Evolutionary conservation across 2,113 vertebrate genomes (phyloP), one percentile per base, ranked within the genome.

Genomic region (Chunga burmeisteri): DNA sequence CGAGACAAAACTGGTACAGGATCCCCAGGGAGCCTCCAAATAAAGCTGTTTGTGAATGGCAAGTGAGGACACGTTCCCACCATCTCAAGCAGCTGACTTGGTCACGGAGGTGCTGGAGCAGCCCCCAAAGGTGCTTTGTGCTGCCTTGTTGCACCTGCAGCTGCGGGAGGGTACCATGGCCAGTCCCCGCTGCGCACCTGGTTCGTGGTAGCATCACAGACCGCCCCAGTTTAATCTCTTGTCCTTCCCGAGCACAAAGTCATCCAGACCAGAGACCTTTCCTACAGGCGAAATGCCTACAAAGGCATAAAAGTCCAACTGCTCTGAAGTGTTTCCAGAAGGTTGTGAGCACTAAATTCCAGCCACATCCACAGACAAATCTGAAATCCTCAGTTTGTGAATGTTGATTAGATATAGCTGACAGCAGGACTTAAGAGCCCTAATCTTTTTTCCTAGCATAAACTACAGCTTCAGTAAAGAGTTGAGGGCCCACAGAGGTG

Each of bases 321-420:
- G 53, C 75, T 96, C 46, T 79, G 47, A 79, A 59, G 6, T 8
- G 22, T 63, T 81, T 49, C 44, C 34, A 81, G 44, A 72, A 75
- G 42, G 20, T 5, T 55, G 21, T 20, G 32, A 91, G 30, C 38
- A 58, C 50, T 49, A 27, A 62, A 58, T 70, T 86, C 67, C 36
- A 89, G 47, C 13, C 50, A 58, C 38, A 61, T 25, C 16, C 65
- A 62, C 14, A 70, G 70, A 49, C 2, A 5, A 87, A 74, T 53
- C 55, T 55, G n/a, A 40, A 87, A 29, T 66, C 32, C 32, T 62
- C 34, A 73, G 13, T n/a, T 30, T 55, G 8, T 46, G 32, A 66
- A 34, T 0, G 0, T 0, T 46, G 22, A 46, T 46, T 46, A 50
- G 16, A 27, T 49, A 9, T 14, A 50, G 42, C 46, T 87, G 84